Evolutionary conservation across 2,888 invertebrate genomes (phyloP).

Genomic region (Stomorhina lunata): DNA sequence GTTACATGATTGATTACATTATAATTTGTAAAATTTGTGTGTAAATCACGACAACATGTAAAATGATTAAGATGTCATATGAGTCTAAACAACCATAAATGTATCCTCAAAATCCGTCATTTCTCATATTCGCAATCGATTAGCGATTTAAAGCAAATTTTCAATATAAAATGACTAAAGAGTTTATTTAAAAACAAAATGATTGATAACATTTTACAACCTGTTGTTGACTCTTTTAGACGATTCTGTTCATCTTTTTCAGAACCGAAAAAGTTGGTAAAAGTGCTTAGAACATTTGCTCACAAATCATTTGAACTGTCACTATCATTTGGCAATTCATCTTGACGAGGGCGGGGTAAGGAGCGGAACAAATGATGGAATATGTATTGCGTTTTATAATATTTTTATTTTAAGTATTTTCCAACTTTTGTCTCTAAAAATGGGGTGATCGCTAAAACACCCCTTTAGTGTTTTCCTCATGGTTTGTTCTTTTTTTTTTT

Average conservation of each 20-base stretch:
- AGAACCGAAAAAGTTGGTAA: background rate
- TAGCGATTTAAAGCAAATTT: constrained; percentile 20
- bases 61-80: constrained; percentile 47
- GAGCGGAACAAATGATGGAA: background rate
- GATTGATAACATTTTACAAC: constrained; percentile 46
- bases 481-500: constrained; percentile 5
- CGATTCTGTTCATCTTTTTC: background rate
- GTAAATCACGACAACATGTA: constrained; percentile 34
- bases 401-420: background rate
- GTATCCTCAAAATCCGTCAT: background rate
- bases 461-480: background rate
- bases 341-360: background rate
- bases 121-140: constrained; percentile 23
- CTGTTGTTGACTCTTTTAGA: constrained; percentile 20
- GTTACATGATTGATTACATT: constrained; percentile 22
- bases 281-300: constrained; percentile 12
- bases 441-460: constrained; percentile 14
- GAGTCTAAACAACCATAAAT: background rate
- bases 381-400: constrained; percentile 43
- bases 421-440: too few species aligned
- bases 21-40: constrained; percentile 39
- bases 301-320: constrained; percentile 46
- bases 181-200: constrained; percentile 12
- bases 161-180: background rate
- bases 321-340: constrained; percentile 47